Base-by-base conservation (phyloP, 1,140 invertebrate species). In the Neodiprion virginianus region DNA sequence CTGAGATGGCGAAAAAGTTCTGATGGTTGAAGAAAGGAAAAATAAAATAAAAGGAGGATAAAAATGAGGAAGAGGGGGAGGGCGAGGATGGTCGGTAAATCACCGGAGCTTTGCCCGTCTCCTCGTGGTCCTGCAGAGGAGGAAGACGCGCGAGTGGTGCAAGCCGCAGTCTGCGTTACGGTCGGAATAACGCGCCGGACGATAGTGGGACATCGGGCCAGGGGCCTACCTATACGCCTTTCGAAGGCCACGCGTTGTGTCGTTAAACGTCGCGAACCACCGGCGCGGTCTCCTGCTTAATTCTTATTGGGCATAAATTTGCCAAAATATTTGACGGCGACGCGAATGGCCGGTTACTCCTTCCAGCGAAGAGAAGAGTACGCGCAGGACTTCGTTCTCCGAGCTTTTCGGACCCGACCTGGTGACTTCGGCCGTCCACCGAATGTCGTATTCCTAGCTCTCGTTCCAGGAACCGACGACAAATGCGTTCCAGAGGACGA, bases 291-390 rank as follows among this genome's bases (percentile, higher is more conserved):
- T 76, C 79, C 83, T 86, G 84, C 79, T 86, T 86, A 86, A 86
- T 86, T 86, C 85, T 86, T 86, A 86, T 86, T 86, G 81, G 73
- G 77, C 85, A 86, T 86, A 86, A 86, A 86, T 86, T 86, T 84
- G 84, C 82, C 83, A 85, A 86, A 86, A 86, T 86, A 86, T 86
- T 86, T 83, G 80, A 79, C 77, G 76, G 72, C 79, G 85, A 86
- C 84, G 80, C 84, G 80, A 80, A 85, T 85, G 83, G 85, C 78
- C 78, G 74, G 81, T 85, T 84, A 85, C 82, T 85, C 79, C 82
- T 61, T 61, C 53, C 11, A 61, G 53, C 11, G 53, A 12, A 61
- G n/a, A 61, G 53, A 61, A 61, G 53, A n/a, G n/a, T n/a, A 0
- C 3, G 11, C 11, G 53, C 53, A 12, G 53, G 11, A 61, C 7